Percentiles rank a stretch among this genome's conserved stretches.
Conservation (phyloP, 1,140 invertebrate species). For the Melanaphis sacchari region DNA sequence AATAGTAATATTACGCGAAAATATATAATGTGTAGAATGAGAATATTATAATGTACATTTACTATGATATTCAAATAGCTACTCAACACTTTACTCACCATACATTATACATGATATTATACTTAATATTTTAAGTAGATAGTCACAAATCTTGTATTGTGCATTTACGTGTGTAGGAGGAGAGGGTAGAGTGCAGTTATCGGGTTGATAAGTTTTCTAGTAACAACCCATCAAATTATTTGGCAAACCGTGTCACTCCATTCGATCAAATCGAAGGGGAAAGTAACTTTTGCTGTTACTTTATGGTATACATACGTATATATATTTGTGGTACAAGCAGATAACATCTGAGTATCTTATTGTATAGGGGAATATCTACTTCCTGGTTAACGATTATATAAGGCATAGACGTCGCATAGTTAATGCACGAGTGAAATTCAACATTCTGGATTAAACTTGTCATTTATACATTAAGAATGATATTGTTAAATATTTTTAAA, state of each 20-base stretch:
- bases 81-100: neutral
- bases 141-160: no score
- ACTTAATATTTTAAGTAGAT: neutral
- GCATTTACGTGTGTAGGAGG: neutral
- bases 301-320: neutral
- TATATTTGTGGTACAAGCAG: neutral
- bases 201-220: neutral
- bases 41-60: no score
- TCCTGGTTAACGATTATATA: neutral
- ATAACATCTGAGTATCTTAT: neutral
- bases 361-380: neutral
- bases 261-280: neutral
- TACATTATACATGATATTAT: neutral
- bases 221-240: neutral
- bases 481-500: neutral
- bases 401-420: no score
- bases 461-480: neutral
- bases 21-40: no score
- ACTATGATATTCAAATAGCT: no score
- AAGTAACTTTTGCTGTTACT: constrained; percentile 11
- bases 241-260: neutral
- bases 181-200: neutral
- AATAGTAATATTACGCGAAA: no score
- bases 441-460: neutral
- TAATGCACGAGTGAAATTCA: neutral